Evolutionary conservation across 2,113 vertebrate species (phyloP).

Genomic region (Phrynosoma platyrhinos): DNA sequence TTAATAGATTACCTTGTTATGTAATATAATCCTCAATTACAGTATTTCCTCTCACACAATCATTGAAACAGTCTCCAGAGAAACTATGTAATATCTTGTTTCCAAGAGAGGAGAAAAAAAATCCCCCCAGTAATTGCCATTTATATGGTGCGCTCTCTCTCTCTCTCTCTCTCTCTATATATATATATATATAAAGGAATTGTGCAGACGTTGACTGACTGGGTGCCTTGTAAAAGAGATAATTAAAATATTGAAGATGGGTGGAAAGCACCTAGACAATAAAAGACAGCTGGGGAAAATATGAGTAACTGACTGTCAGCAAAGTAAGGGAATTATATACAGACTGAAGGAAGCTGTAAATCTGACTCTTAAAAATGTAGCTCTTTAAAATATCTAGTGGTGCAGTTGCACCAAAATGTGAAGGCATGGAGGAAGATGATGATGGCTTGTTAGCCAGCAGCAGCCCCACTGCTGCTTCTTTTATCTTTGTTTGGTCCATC

Average conservation of each 20-base stretch:
- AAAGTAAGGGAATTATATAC: not conserved
- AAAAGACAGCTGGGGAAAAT: conserved; percentile 3
- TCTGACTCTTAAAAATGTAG: not conserved
- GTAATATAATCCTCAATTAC: not conserved
- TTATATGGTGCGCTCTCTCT: not conserved
- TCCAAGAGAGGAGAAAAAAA: not conserved
- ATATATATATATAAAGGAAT: not conserved
- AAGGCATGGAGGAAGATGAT: too few relatives aligned
- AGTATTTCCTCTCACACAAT: conserved; percentile 6
- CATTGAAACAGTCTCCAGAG: conserved; percentile 3
- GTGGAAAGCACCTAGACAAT: conserved; percentile 30
- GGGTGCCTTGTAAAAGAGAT: not conserved
- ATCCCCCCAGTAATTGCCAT: conserved; percentile 5
- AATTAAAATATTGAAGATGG: conserved; percentile 26
- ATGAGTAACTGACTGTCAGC: not conserved
- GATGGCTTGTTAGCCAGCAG: too few relatives aligned
- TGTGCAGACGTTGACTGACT: not conserved
- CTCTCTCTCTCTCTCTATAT: too few relatives aligned
- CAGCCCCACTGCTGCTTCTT: too few relatives aligned
- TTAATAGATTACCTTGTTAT: conserved; percentile 9
- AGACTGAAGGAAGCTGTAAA: not conserved
- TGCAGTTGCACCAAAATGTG: too few relatives aligned
- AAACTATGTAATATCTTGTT: conserved; percentile 17
- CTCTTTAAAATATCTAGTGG: too few relatives aligned
- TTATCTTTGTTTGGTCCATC: too few relatives aligned